Evolutionary conservation across 2,797 vertebrate species (phyloP).

Genomic region (Anabas testudineus): DNA sequence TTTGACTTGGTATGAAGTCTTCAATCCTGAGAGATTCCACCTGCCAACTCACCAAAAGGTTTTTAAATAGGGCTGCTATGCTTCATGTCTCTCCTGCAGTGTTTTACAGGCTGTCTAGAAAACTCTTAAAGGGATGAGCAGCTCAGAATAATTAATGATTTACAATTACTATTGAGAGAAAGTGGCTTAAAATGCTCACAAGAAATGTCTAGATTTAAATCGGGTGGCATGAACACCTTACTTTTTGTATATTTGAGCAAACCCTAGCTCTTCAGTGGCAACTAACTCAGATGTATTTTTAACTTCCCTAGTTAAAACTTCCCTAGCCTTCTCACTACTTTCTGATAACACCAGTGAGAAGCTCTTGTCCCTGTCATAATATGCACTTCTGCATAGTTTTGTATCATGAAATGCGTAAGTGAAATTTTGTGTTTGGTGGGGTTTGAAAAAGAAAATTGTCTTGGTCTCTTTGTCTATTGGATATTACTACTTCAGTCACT

Average conservation of each 20-base stretch:
- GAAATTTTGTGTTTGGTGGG: conserved; percentile 31
- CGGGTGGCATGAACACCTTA: conserved; percentile 20
- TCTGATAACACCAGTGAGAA: conserved; percentile 58
- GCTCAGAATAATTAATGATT: conserved; percentile 40
- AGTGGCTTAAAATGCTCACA: conserved; percentile 21
- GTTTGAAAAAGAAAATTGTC: conserved; percentile 16
- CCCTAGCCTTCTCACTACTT: conserved; percentile 27
- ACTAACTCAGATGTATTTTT: conserved; percentile 61
- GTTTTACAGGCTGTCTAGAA: conserved; percentile 53
- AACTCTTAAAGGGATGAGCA: conserved; percentile 33
- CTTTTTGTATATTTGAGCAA: conserved; percentile 44
- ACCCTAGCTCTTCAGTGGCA: conserved; percentile 63
- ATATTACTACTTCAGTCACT: conserved; percentile 2
- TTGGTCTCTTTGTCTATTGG: conserved; percentile 6
- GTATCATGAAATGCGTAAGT: conserved; percentile 63
- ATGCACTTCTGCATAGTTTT: conserved; percentile 89
- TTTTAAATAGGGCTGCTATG: conserved; percentile 58
- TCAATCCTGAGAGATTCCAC: conserved; percentile 31
- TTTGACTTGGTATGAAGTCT: conserved; percentile 44
- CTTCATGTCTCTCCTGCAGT: conserved; percentile 35
- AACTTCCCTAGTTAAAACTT: conserved; percentile 33
- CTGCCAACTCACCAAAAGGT: conserved; percentile 30
- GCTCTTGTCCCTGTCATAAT: conserved; percentile 65
- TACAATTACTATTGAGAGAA: conserved; percentile 30
- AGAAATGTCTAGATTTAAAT: conserved; percentile 34